Evolutionary conservation across 2,113 vertebrate genomes (phyloP), one percentile per base, ranked within the genome.

Genomic region (Eulemur macaco): DNA sequence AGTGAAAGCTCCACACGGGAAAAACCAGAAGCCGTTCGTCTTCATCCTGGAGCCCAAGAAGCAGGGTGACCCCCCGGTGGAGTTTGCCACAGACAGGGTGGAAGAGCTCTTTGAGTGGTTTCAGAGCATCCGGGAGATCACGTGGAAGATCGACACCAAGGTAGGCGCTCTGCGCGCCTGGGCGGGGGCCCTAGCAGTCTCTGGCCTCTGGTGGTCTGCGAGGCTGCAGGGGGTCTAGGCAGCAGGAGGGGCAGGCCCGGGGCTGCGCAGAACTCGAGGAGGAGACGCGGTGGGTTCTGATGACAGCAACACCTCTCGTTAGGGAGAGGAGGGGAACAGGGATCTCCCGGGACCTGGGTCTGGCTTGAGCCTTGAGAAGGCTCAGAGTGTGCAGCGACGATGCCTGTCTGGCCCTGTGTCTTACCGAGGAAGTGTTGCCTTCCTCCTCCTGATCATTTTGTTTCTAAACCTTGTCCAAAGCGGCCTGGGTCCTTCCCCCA

Each of bases 91-190:
- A 0, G 99, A 99, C 82, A 99, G 98, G 42, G 98, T 99, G 96
- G 99, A 99, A 96, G 99, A 99, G 86, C 98, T 99, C 66, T 99
- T 99, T 11, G 99, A 99, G 50, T 99, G 99, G 99, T 99, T 99
- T 96, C 98, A 99, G 97, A 99, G 99, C 94, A 98, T 99, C 74
- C 99, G 99, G 97, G 98, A 99, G 97, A 99, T 99, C 96, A 99
- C 99, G 5, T 99, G 99, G 99, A 99, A 99, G 97, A 99, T 98
- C 2, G 96, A 97, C 39, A 98, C 98, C 96, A 98, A 99, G 99
- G 99, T 99, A 96, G 54, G 96, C 8, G 0, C 15, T 3, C 0
- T 8, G 80, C 4, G 21, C 6, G 14, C 52, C 64, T 2, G 82
- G 68, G 83, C n/a, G 2, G 56, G 45, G 47, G 71, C 45, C 37